Conservation (phyloP, 2,888 invertebrate genomes). For the Chloroclystis v-ata region DNA sequence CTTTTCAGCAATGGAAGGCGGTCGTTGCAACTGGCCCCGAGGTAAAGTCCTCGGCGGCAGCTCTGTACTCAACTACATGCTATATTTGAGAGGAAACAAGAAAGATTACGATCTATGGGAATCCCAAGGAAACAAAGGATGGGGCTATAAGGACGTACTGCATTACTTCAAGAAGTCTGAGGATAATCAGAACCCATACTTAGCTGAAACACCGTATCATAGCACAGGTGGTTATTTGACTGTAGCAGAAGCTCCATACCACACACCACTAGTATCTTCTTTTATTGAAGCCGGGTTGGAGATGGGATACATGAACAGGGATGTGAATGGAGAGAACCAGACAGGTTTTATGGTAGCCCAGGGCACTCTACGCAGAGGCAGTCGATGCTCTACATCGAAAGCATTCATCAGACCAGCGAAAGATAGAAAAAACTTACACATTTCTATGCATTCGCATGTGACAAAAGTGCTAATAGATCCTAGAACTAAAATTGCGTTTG, state of each 20-base stretch:
- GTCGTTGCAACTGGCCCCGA: slow-evolving; percentile 93
- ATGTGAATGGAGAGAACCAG: slow-evolving; percentile 91
- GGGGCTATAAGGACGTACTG: slow-evolving; percentile 88
- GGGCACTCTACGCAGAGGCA: slow-evolving; percentile 86
- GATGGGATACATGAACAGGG: slow-evolving; percentile 90
- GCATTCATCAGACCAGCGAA: slow-evolving; percentile 90
- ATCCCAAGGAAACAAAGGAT: slow-evolving; percentile 89
- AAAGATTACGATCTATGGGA: slow-evolving; percentile 96
- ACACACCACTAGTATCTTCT: slow-evolving; percentile 88
- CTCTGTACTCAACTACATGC: slow-evolving; percentile 93
- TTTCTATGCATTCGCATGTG: slow-evolving; percentile 89
- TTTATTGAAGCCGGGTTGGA: slow-evolving; percentile 91
- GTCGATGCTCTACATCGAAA: slow-evolving; percentile 92
- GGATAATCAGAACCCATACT: slow-evolving; percentile 91
- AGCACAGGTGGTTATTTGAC: slow-evolving; percentile 89
- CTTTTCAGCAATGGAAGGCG: slow-evolving; percentile 86
- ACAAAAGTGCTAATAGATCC: slow-evolving; percentile 86
- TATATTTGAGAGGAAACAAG: slow-evolving; percentile 92
- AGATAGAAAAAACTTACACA: slow-evolving; percentile 88
- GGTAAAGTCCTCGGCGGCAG: slow-evolving; percentile 95
- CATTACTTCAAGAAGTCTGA: slow-evolving; percentile 94
- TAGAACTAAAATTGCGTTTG: slow-evolving; percentile 85
- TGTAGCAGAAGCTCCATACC: slow-evolving; percentile 90
- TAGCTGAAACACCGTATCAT: slow-evolving; percentile 88
- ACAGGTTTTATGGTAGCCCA: slow-evolving; percentile 94